Base-by-base conservation (phyloP, 2,113 vertebrate species). In the Micromys minutus region DNA sequence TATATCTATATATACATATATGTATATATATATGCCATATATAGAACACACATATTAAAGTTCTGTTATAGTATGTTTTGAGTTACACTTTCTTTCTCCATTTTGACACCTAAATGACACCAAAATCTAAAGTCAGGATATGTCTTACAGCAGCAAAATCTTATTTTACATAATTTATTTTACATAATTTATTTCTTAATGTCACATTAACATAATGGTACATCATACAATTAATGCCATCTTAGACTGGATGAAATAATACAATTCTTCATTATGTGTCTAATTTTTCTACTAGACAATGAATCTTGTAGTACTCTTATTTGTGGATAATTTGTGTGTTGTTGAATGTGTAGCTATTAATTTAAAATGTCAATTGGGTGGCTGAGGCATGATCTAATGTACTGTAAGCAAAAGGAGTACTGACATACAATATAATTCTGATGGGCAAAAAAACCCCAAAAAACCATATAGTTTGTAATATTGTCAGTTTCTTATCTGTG, bases 151-250 rank as follows among this genome's bases (percentile, higher is more conserved):
- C 45, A 10, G 77, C 10, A 94, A 92, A 94, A 45, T 63, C 19
- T 93, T 74, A 93, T 84, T 90, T 83, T 63, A 61, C 81, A 84
- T 80, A 79, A 77, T 77, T 77, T 77, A 84, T 81, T 91, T 90
- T 45, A 9, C 7, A 80, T 89, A 93, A 90, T 90, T 80, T 89
- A 84, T 86, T 96, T 93, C 67, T 92, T 74, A 92, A 5, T 50
- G 24, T 90, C 80, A 69, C 36, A 86, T 57, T 90, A 93, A 94
- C 87, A 96, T 93, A 91, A 88, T 80, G 75, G 26, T 34, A 7
- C 9, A 83, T 80, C 71, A 94, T 63, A 76, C 6, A 93, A 50
- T 91, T 90, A 84, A 65, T 81, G 31, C 42, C 34, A 71, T 80
- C 76, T 91, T 87, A 90, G 45, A 76, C 67, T 79, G 74, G 65